Base-by-base conservation (phyloP, 1,140 invertebrate species). In the Psix sp. region DNA sequence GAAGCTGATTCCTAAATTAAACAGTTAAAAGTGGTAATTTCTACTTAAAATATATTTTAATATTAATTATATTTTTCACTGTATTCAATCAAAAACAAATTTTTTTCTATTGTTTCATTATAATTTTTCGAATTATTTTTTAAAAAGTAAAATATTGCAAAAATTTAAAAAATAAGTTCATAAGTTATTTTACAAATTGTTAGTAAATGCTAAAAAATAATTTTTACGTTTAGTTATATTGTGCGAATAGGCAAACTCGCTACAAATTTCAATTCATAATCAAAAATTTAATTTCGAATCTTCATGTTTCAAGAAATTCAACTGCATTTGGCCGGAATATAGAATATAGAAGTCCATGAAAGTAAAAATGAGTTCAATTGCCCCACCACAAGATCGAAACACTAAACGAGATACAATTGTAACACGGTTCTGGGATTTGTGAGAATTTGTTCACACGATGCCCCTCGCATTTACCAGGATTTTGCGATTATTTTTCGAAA, bases 401-500 rank as follows among this genome's bases (percentile, higher is more conserved):
- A 48, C 17, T 26, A 35, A 11, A 35, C 42, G 31, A 60, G 38
- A 60, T 70, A 40, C 46, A 71, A 48, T 62, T 46, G 66, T 48
- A 62, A 71, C 43, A 51, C 38, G 39, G 57, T 51, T 63, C 67
- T 71, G 4, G 49, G n/a, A 56, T 57, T 48, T 71, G 36, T 29
- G 17, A 54, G 48, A 56, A 42, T 62, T 48, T 46, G 62, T 71
- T 71, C 35, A 1, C 21, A 31, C 6, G 36, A 40, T 48, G 7
- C 26, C 72, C 62, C 20, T 20, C 10, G 24, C n/a, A n/a, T n/a
- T n/a, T n/a, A 10, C 7, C 20, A 31, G 42, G 66, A 26, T 76
- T 79, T 79, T 40, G 63, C 49, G 57, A 49, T 29, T 57, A 26
- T 63, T 80, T 80, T 76, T 80, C 72, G 66, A 80, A 79, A 73